Evolutionary conservation across 2,113 vertebrate species (phyloP).

Genomic region (Upupa epops): DNA sequence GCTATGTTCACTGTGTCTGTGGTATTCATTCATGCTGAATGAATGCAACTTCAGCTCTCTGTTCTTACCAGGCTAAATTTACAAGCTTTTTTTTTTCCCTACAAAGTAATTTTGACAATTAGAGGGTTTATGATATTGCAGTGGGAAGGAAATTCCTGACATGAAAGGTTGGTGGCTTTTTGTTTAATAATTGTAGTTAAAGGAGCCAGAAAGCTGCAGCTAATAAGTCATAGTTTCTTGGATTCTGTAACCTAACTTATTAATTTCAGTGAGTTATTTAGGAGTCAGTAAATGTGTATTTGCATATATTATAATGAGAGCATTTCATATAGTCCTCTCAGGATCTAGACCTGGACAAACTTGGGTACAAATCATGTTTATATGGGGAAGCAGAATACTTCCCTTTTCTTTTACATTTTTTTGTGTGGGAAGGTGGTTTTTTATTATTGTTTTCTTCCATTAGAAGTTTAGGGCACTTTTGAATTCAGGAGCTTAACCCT

Average conservation of each 20-base stretch:
- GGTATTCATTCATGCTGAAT: neutral
- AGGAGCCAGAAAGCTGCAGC: neutral
- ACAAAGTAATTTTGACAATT: neutral
- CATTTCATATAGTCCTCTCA: neutral
- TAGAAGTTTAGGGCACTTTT: neutral
- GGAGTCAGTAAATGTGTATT: neutral
- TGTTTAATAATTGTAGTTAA: neutral
- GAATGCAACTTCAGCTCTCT: neutral
- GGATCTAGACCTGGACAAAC: neutral
- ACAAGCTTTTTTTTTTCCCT: neutral
- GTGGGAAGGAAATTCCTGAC: neutral
- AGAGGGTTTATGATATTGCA: neutral
- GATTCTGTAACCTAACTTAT: neutral
- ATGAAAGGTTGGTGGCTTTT: neutral
- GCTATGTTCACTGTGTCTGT: neutral
- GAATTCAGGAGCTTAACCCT: neutral
- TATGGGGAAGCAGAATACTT: neutral
- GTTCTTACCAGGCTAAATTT: neutral
- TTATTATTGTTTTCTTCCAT: neutral
- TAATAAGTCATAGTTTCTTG: neutral
- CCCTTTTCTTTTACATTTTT: no score
- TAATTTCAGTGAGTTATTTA: neutral
- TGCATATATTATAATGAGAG: accelerated
- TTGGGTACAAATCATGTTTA: accelerated
- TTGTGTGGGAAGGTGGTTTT: neutral